These are phyloP conservation scores for Patella vulgata DNA, from an alignment of 1,140 invertebrate species.

Conservation along the genomic window DNA sequence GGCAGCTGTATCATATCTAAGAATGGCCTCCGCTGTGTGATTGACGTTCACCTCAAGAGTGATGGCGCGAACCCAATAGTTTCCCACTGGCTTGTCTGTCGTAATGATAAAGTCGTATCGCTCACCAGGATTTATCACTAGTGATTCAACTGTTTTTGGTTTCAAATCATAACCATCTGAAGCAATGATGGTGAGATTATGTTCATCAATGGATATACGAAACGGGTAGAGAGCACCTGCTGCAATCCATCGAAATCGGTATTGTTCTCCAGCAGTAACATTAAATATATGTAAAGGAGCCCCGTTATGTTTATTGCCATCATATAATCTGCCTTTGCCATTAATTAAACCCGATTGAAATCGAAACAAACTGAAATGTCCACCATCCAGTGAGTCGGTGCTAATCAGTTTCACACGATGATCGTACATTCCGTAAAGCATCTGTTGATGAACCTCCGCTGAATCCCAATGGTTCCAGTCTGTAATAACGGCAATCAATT, in stretches of 20 bases:
- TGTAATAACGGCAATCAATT: slow-evolving; percentile 37
- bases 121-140: slow-evolving; percentile 73
- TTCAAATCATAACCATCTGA: slow-evolving; percentile 81
- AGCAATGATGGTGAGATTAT: slow-evolving; percentile 80
- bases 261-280: slow-evolving; percentile 4
- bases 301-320: slow-evolving; percentile 34
- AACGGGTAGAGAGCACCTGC: slow-evolving; percentile 49
- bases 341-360: slow-evolving; percentile 57
- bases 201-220: slow-evolving; percentile 81
- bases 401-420: slow-evolving; percentile 3
- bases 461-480: slow-evolving; percentile 57
- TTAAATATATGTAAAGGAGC: slow-evolving; percentile 19
- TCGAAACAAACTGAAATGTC: slow-evolving; percentile 36
- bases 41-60: slow-evolving; percentile 33
- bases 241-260: slow-evolving; percentile 52
- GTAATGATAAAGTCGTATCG: slow-evolving; percentile 86
- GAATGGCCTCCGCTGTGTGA: slow-evolving; percentile 70
- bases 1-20: slow-evolving; percentile 79
- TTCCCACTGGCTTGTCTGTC: slow-evolving; percentile 76
- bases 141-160: slow-evolving; percentile 71
- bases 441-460: slow-evolving; percentile 38
- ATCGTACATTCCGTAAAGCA: slow-evolving; percentile 36
- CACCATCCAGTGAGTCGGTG: slow-evolving; percentile 24
- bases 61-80: slow-evolving; percentile 83
- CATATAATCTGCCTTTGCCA: slow-evolving; percentile 47